These are phyloP conservation scores for Artibeus lituratus DNA, from an alignment of 2,797 vertebrate genomes.

Conservation along the genomic window DNA sequence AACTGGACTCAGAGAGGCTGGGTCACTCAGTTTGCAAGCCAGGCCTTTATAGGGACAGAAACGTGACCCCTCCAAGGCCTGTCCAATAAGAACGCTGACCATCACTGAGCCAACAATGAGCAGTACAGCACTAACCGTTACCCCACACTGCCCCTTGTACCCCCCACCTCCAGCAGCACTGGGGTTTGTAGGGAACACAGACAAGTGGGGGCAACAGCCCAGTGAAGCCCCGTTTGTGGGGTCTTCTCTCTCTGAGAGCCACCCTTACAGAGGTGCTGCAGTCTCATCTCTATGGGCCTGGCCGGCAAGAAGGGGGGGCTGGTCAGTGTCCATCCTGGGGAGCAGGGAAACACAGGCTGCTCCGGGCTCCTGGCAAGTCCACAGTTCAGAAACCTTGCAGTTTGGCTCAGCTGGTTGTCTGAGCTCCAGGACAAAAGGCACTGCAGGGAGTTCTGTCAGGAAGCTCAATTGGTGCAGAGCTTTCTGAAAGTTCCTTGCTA, in stretches of 20 bases:
- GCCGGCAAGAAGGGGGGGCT: not conserved
- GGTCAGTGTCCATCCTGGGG: not conserved
- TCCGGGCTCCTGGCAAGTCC: not conserved
- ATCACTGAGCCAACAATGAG: not conserved
- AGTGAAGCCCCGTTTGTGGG: fast-evolving
- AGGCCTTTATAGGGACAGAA: not conserved
- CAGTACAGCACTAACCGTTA: not conserved
- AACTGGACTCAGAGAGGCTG: not conserved
- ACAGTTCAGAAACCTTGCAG: not conserved
- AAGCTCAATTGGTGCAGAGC: not conserved
- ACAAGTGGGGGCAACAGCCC: no score
- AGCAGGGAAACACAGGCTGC: not conserved
- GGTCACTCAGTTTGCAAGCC: not conserved
- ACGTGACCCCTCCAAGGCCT: not conserved
- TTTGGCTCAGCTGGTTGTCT: not conserved
- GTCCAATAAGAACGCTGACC: not conserved
- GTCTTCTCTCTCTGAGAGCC: not conserved
- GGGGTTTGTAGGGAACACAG: not conserved
- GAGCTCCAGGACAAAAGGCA: conserved; percentile 2
- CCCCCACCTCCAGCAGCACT: not conserved
- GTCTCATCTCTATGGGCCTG: not conserved
- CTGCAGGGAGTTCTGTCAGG: not conserved
- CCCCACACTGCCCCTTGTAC: fast-evolving
- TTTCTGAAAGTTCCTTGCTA: not conserved
- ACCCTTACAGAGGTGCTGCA: not conserved